Evolutionary conservation across 2,888 invertebrate genomes (phyloP).

Genomic region (Coelinius sp.): DNA sequence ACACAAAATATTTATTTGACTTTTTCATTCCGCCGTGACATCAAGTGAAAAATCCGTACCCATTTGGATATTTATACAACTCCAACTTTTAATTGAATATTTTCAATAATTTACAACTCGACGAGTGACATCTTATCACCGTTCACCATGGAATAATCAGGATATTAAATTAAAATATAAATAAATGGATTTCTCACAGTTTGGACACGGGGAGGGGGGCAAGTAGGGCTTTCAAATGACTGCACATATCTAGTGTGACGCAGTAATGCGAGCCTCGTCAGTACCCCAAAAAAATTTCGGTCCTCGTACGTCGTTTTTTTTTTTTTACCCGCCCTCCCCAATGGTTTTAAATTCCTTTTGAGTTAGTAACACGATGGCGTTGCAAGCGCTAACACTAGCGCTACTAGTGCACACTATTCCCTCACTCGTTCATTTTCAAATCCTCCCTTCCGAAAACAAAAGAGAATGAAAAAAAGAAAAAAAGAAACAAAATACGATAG

Average conservation of each 20-base stretch:
- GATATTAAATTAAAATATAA: not conserved
- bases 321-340: constrained; percentile 35
- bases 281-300: constrained; percentile 48
- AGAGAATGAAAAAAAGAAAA: constrained; percentile 33
- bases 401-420: constrained; percentile 51
- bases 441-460: constrained; percentile 46
- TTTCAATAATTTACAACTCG: too few species aligned
- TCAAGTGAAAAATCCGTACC: too few species aligned
- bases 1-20: too few species aligned
- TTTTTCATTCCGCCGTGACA: too few species aligned
- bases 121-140: too few species aligned
- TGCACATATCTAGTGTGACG: too few species aligned
- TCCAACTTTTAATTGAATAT: too few species aligned
- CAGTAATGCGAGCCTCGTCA: constrained; percentile 60
- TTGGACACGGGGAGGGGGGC: too few species aligned
- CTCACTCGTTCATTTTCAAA: constrained; percentile 34
- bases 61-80: too few species aligned
- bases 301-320: constrained; percentile 20
- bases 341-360: constrained; percentile 70
- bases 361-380: constrained; percentile 52
- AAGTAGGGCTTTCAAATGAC: too few species aligned
- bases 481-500: constrained; percentile 47
- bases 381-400: constrained; percentile 44
- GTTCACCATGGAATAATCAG: not conserved
- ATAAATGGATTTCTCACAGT: not conserved